A percentile compares a stretch with the other conserved stretches of the same genome.
Conservation (phyloP, 2,113 vertebrate species). For the Prunella fulvescens region DNA sequence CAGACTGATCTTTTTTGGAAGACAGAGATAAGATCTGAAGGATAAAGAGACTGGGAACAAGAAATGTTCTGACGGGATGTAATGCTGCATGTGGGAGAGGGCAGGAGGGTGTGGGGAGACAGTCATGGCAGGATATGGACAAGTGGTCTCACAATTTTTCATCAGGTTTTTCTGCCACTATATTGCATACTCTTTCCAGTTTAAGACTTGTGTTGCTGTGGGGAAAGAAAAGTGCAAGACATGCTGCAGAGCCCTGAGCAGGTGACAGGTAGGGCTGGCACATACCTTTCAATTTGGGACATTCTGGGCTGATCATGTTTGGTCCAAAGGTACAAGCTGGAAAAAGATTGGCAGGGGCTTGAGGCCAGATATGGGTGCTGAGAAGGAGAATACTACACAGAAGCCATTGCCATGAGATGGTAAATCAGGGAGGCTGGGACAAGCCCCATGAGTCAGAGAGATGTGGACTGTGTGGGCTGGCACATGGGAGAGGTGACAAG, state of each 20-base stretch:
- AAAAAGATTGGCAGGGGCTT: background rate
- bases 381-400: background rate
- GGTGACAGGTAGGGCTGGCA: background rate
- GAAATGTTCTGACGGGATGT: background rate
- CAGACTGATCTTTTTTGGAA: background rate
- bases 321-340: background rate
- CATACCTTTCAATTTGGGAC: background rate
- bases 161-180: background rate
- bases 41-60: background rate
- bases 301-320: background rate
- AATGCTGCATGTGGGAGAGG: background rate
- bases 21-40: conserved; percentile 13
- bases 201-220: background rate
- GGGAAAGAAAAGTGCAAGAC: background rate
- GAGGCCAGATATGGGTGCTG: background rate
- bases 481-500: fast-evolving
- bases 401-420: background rate
- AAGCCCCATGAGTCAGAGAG: background rate
- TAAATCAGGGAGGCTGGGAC: background rate
- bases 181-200: background rate
- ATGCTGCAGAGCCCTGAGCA: background rate
- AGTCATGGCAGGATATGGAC: background rate
- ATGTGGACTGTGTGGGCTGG: background rate
- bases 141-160: background rate
- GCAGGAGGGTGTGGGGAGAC: background rate